Conservation (phyloP, 2,888 invertebrate genomes). For the Polydrusus tereticollis region DNA sequence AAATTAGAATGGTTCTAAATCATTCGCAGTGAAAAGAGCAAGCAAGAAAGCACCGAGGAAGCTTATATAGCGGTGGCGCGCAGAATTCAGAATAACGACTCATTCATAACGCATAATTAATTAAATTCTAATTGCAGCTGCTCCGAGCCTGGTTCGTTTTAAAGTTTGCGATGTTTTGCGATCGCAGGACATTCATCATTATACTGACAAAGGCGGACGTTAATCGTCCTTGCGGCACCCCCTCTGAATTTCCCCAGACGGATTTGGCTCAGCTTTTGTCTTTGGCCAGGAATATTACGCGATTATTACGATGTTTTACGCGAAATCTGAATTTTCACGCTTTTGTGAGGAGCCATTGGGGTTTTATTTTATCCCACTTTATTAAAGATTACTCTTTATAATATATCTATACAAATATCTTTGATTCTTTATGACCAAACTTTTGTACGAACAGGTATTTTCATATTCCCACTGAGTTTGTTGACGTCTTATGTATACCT, state of each 20-base stretch:
- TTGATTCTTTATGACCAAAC: too few relatives aligned
- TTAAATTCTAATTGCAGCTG: constrained; percentile 67
- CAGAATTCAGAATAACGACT: constrained; percentile 59
- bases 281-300: constrained; percentile 30
- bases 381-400: neutral
- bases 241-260: constrained; percentile 8
- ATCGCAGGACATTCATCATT: constrained; percentile 67
- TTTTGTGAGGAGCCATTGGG: constrained; percentile 3
- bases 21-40: constrained; percentile 43
- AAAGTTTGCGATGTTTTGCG: constrained; percentile 66
- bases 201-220: constrained; percentile 66
- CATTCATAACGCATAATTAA: constrained; percentile 68
- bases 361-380: neutral
- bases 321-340: constrained; percentile 17
- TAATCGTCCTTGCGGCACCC: constrained; percentile 59
- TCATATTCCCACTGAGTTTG: too few relatives aligned
- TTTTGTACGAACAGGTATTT: too few relatives aligned
- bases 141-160: constrained; percentile 58
- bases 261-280: constrained; percentile 30
- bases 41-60: constrained; percentile 37
- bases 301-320: constrained; percentile 31
- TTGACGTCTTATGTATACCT: too few relatives aligned
- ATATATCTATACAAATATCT: neutral
- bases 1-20: constrained; percentile 58
- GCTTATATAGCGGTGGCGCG: constrained; percentile 24